These are phyloP conservation scores for Belgica antarctica DNA, from an alignment of 2,888 invertebrate genomes.

Conservation along the genomic window DNA sequence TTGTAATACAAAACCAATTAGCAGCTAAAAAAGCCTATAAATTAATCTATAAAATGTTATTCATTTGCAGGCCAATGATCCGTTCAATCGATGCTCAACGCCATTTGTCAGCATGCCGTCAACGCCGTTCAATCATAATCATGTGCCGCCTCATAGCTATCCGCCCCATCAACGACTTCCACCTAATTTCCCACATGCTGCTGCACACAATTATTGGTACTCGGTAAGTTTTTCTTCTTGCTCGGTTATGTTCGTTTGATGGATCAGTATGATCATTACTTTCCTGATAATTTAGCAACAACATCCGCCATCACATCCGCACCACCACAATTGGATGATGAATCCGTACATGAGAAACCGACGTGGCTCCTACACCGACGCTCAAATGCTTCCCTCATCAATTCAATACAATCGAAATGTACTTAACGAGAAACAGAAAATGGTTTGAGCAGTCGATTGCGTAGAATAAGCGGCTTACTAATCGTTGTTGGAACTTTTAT, in stretches of 20 bases:
- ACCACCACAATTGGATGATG: constrained; percentile 40
- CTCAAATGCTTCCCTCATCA: constrained; percentile 34
- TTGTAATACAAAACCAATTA: too few relatives aligned
- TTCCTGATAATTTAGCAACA: constrained; percentile 6
- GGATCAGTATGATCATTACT: not conserved
- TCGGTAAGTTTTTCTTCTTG: constrained; percentile 30
- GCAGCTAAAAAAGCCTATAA: too few relatives aligned
- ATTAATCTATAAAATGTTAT: too few relatives aligned
- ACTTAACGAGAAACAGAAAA: constrained; percentile 21
- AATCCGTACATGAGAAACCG: constrained; percentile 29
- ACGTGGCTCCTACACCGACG: constrained; percentile 17
- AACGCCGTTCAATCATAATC: constrained; percentile 24
- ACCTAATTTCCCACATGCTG: constrained; percentile 20
- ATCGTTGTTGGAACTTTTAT: too few relatives aligned
- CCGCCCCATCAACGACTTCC: constrained; percentile 35
- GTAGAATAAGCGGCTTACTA: not conserved
- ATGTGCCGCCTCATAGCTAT: constrained; percentile 1
- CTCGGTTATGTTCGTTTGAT: not conserved
- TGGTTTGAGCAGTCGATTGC: not conserved
- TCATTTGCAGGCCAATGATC: constrained; percentile 28
- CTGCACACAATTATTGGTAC: constrained; percentile 30
- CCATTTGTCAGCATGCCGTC: constrained; percentile 26
- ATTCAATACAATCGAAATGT: not conserved
- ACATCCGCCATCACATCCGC: not conserved
- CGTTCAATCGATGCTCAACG: constrained; percentile 33